Percentiles rank a stretch among this genome's conserved stretches.
Evolutionary conservation across 2,797 vertebrate species (phyloP).

Genomic region (Hydrophis major): DNA sequence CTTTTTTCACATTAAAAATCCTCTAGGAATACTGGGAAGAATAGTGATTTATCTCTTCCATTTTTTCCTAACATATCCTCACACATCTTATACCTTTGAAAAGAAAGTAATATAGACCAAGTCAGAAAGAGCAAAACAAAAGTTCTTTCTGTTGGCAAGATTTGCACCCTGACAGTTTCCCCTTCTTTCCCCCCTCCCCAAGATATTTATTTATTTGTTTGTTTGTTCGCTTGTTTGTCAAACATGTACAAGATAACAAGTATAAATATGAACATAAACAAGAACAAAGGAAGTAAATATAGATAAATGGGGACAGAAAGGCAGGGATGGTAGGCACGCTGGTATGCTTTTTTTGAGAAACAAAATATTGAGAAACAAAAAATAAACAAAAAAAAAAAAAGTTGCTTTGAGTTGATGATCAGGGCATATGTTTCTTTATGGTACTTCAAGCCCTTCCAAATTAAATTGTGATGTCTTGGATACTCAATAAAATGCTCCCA

Average conservation of each 20-base stretch:
- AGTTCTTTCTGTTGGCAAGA: constrained; percentile 64
- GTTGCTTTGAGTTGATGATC: constrained; percentile 65
- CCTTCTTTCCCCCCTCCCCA: constrained; percentile 49
- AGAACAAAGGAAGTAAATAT: too few relatives aligned
- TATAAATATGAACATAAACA: too few relatives aligned
- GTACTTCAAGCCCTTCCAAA: constrained; percentile 13
- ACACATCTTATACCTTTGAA: constrained; percentile 37
- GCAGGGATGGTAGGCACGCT: too few relatives aligned
- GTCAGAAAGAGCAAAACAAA: constrained; percentile 59
- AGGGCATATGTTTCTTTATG: constrained; percentile 42
- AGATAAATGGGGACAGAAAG: too few relatives aligned
- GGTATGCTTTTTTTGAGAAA: too few relatives aligned
- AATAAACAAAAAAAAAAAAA: constrained; percentile 55
- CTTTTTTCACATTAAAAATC: constrained; percentile 33
- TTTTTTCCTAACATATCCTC: background rate
- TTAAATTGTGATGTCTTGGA: constrained; percentile 43
- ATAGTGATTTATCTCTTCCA: constrained; percentile 42
- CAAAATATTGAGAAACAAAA: constrained; percentile 49
- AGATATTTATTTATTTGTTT: background rate
- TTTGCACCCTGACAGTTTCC: constrained; percentile 35
- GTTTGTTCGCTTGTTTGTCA: too few relatives aligned
- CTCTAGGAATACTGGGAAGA: constrained; percentile 39
- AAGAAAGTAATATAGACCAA: constrained; percentile 47
- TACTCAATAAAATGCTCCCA: background rate
- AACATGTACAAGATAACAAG: too few relatives aligned